Evolutionary conservation across 2,113 vertebrate species (phyloP), one percentile per base, ranked within the genome.

Genomic region (Elanus axillaris): DNA sequence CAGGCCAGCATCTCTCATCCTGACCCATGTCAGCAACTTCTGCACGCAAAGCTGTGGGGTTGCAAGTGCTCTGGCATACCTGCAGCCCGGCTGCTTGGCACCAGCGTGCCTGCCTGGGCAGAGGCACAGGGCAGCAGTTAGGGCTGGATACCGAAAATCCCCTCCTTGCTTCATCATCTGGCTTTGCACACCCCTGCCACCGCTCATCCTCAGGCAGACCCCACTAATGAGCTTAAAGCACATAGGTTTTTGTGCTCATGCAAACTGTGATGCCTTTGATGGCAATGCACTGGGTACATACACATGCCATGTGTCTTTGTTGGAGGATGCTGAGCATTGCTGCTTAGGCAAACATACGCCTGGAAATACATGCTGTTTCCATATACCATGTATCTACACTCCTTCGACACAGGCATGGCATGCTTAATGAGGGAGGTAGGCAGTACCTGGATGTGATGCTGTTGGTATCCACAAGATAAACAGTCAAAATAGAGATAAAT

Each of bases 181-280:
- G 21, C 43, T 71, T 47, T 66, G 26, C 60, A 17, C 29, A 17
- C 13, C 34, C 23, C 48, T 45, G 34, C 18, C 48, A 72, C 68
- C 1, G 2, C 50, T 83, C 58, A 64, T 18, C 48, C 56, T 60
- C 56, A 9, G 32, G 21, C 13, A 72, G 60, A 78, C 20, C 34
- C 40, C 6, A 13, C 2, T 0, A 1, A 68, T 82, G 13, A 12
- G 26, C 68, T 45, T 17, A 15, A 42, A 55, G 63, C 8, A 4
- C 1, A 0, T 11, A 48, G 27, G 16, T 2, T 55, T 63, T 26
- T 43, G 76, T 16, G 56, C 29, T 77, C 0, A 0, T 38, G 26
- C n/a, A 36, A 77, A 3, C 22, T 2, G 29, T 0, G 1, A 15
- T 38, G 86, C 21, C 56, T n/a, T 29, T 0, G 0, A 10, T 21